A percentile compares a stretch with the other conserved stretches of the same genome.
Conservation (phyloP, 2,797 vertebrate species). For the Clarias platycephalus region DNA sequence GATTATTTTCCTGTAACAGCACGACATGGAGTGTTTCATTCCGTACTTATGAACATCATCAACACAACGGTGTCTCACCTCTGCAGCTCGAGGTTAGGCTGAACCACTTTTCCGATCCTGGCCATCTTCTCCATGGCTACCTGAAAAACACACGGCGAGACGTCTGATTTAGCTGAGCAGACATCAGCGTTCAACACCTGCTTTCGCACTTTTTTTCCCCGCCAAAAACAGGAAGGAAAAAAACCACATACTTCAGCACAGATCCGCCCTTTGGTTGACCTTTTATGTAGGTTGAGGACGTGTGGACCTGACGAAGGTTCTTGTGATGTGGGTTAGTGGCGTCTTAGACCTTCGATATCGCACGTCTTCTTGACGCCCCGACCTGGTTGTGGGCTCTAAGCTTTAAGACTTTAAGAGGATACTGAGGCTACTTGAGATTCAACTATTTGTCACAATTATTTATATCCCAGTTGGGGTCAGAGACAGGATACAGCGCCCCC, state of each 20-base stretch:
- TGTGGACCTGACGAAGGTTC: not conserved
- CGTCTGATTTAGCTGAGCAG: not conserved
- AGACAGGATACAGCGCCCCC: no score
- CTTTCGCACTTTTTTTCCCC: not conserved
- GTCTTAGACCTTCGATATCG: not conserved
- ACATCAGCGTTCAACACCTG: not conserved
- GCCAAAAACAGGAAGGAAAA: not conserved
- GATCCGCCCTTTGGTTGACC: not conserved
- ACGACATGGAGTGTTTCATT: not conserved
- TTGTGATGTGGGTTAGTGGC: not conserved
- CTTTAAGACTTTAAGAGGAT: not conserved
- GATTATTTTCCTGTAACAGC: no score
- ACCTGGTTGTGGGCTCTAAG: not conserved
- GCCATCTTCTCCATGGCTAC: constrained; percentile 93
- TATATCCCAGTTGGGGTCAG: no score
- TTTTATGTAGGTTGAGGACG: not conserved
- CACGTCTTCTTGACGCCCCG: not conserved
- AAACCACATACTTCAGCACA: not conserved
- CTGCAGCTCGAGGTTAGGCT: constrained; percentile 76
- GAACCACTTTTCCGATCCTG: constrained; percentile 83
- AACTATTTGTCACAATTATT: no score
- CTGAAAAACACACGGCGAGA: constrained; percentile 64
- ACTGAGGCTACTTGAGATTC: no score
- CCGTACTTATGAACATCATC: not conserved
- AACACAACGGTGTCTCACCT: constrained; percentile 70